Conservation (phyloP, 30 jellyfish, hydroid and myxozoan species). For the Aurelia coerulea region DNA sequence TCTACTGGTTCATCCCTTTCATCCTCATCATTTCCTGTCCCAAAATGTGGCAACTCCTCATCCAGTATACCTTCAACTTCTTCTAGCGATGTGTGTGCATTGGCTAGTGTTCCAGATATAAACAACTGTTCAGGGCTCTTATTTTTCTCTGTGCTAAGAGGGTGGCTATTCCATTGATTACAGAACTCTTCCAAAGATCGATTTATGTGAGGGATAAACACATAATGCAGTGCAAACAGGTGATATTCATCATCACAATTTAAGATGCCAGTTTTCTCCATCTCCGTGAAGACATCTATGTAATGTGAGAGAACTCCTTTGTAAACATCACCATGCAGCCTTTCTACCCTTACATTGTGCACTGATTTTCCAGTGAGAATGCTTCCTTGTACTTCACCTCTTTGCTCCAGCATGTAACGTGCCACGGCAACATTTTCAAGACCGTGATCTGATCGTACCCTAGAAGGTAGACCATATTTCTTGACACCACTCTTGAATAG, state of each 20-base stretch:
- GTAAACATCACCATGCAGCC: constrained; percentile 60
- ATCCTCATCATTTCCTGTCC: constrained; percentile 19
- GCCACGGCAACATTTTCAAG: constrained; percentile 64
- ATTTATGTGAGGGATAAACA: constrained; percentile 41
- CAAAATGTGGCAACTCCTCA: constrained; percentile 24
- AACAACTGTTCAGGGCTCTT: constrained; percentile 45
- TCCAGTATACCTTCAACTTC: constrained; percentile 13
- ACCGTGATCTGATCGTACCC: constrained; percentile 73
- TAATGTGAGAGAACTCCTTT: constrained; percentile 29
- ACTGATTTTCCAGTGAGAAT: constrained; percentile 50
- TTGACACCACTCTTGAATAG: constrained; percentile 44
- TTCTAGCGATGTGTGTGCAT: constrained; percentile 13
- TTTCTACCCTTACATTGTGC: constrained; percentile 54
- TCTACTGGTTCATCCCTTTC: not conserved
- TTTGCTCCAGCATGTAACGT: constrained; percentile 38
- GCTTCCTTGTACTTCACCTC: constrained; percentile 59
- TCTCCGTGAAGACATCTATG: constrained; percentile 15
- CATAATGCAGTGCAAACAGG: constrained; percentile 26
- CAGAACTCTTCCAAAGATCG: constrained; percentile 30
- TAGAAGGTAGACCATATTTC: constrained; percentile 52
- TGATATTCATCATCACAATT: constrained; percentile 21
- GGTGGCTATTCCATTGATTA: constrained; percentile 57
- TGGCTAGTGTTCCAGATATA: constrained; percentile 22
- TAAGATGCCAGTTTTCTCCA: constrained; percentile 32
- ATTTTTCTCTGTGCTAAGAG: constrained; percentile 42